Conservation (phyloP, 2,888 invertebrate species). For the Rhagonycha lutea region DNA sequence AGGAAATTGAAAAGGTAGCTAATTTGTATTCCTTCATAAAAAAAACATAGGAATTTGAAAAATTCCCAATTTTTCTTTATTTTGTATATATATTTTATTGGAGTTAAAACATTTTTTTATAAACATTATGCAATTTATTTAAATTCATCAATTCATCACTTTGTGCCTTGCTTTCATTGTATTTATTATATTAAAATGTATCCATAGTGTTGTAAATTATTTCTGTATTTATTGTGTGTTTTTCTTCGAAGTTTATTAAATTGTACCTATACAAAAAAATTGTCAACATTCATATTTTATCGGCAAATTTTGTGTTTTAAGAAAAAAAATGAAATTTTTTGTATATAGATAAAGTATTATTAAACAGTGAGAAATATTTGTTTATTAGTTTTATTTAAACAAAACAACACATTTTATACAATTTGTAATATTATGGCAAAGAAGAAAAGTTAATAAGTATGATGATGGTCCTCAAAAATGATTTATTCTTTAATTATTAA, state of each 20-base stretch:
- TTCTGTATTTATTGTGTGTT: conserved; percentile 46
- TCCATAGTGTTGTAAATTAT: conserved; percentile 42
- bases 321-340: background rate
- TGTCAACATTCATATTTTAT: background rate
- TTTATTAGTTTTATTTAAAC: conserved; percentile 3
- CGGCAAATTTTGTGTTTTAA: background rate
- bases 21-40: conserved; percentile 6
- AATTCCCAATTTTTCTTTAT: conserved; percentile 9
- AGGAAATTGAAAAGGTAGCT: background rate
- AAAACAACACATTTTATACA: background rate
- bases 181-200: conserved; percentile 38
- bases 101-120: conserved; percentile 23
- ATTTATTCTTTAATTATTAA: background rate
- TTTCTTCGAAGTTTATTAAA: conserved; percentile 33
- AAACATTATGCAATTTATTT: conserved; percentile 27
- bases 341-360: background rate
- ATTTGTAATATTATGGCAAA: background rate
- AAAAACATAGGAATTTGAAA: background rate
- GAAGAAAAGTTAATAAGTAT: background rate
- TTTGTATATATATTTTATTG: conserved; percentile 22
- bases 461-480: background rate
- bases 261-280: background rate
- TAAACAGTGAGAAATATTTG: background rate
- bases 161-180: conserved; percentile 49
- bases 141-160: conserved; percentile 41